Conservation (phyloP, 1,140 invertebrate species). For the Chlorops oryzae region DNA sequence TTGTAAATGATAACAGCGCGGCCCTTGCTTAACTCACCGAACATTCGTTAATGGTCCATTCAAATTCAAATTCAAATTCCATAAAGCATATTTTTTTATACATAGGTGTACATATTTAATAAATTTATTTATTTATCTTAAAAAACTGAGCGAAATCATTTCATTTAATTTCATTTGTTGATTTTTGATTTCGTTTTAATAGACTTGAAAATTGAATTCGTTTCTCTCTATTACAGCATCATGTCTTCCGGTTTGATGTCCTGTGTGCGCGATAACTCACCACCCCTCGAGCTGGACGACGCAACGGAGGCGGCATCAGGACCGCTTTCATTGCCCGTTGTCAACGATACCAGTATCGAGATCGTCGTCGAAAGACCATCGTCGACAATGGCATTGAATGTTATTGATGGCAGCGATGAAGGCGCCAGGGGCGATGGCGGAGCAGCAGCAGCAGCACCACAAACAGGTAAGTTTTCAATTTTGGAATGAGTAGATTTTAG, state of each 20-base stretch:
- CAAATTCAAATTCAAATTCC: too few species aligned
- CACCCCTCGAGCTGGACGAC: conserved; percentile 40
- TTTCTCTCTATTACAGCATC: conserved; percentile 29
- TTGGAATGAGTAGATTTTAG: too few species aligned
- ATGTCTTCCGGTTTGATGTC: conserved; percentile 51
- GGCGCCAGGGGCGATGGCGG: conserved; percentile 15
- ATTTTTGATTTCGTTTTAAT: too few species aligned
- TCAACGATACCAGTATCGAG: conserved; percentile 20
- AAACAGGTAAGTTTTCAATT: background rate
- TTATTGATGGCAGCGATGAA: conserved; percentile 17
- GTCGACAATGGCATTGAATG: conserved; percentile 19
- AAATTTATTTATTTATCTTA: background rate
- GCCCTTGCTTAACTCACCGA: too few species aligned
- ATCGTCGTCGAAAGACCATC: conserved; percentile 35
- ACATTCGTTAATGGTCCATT: too few species aligned
- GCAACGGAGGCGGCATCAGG: conserved; percentile 21
- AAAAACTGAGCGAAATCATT: too few species aligned
- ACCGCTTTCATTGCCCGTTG: conserved; percentile 34
- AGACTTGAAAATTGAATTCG: conserved; percentile 1
- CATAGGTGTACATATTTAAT: too few species aligned
- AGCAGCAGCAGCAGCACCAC: background rate
- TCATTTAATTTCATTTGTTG: too few species aligned
- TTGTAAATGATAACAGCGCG: too few species aligned
- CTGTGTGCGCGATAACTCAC: conserved; percentile 52
- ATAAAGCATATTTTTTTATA: too few species aligned